These are phyloP conservation scores for Augochlorella aurata DNA, from an alignment of 2,888 invertebrate species.

Conservation along the genomic window DNA sequence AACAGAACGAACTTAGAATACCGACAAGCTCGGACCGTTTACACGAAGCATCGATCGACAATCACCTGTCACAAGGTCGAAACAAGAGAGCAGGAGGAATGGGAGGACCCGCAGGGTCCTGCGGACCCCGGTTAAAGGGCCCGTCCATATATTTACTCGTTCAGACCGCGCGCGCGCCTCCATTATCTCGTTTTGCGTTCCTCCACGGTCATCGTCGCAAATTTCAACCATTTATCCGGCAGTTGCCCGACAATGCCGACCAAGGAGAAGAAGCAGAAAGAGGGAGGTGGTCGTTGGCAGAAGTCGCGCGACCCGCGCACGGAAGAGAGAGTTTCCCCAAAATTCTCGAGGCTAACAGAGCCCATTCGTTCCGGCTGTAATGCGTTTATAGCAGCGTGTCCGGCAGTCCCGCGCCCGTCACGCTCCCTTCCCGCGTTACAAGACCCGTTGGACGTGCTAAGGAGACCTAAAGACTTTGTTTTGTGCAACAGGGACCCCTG, in stretches of 20 bases:
- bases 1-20: too few species aligned
- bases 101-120: constrained; percentile 11
- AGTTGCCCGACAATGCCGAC: constrained; percentile 41
- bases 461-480: constrained; percentile 76
- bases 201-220: constrained; percentile 62
- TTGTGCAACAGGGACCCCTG: constrained; percentile 64
- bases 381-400: constrained; percentile 76
- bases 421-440: constrained; percentile 67
- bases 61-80: constrained; percentile 62
- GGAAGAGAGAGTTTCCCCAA: constrained; percentile 66
- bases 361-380: constrained; percentile 79
- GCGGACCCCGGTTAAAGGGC: constrained; percentile 39
- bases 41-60: neutral
- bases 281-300: constrained; percentile 36
- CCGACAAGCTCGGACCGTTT: too few species aligned
- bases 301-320: constrained; percentile 68
- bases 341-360: constrained; percentile 70
- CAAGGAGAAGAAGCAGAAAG: neutral
- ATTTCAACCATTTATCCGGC: constrained; percentile 61
- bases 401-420: constrained; percentile 65
- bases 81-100: constrained; percentile 38
- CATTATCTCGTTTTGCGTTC: constrained; percentile 37
- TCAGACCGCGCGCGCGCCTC: constrained; percentile 33
- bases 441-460: constrained; percentile 69
- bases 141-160: constrained; percentile 69